Percentiles rank a stretch among this genome's conserved stretches.
These are phyloP conservation scores for Ganaspis sp. DNA, from an alignment of 1,140 invertebrate species.

Conservation along the genomic window DNA sequence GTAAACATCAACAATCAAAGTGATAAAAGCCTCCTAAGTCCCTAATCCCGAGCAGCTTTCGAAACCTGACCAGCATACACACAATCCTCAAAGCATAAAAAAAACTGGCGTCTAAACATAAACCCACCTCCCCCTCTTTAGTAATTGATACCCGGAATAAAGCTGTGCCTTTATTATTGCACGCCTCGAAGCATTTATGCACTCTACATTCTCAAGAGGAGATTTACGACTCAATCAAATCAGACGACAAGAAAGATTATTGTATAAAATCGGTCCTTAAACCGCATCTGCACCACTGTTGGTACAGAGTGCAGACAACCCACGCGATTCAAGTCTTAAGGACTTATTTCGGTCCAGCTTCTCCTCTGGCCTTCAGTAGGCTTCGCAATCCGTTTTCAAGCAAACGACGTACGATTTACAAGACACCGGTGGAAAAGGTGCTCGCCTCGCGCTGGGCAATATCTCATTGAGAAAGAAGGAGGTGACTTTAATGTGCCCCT, in stretches of 20 bases:
- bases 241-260: conserved; percentile 10
- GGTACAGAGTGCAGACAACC: neutral
- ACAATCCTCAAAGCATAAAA: neutral
- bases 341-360: conserved; percentile 18
- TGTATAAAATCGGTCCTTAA: conserved; percentile 1
- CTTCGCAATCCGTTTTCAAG: conserved; percentile 56
- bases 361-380: conserved; percentile 17
- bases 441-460: conserved; percentile 56
- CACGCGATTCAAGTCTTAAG: conserved; percentile 1
- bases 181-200: neutral
- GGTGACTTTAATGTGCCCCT: conserved; percentile 76
- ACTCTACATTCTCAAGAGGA: neutral
- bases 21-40: no score
- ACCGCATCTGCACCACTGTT: neutral
- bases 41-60: no score
- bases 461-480: conserved; percentile 73
- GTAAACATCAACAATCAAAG: no score
- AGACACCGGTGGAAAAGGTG: conserved; percentile 55
- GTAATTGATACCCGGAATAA: neutral
- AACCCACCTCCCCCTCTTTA: neutral
- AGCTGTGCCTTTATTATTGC: neutral
- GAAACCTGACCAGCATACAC: neutral
- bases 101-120: neutral
- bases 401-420: conserved; percentile 59
- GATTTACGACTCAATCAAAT: conserved; percentile 1